Base-by-base conservation (phyloP, 2,797 vertebrate genomes). In the Gymnoscopelus braueri region DNA sequence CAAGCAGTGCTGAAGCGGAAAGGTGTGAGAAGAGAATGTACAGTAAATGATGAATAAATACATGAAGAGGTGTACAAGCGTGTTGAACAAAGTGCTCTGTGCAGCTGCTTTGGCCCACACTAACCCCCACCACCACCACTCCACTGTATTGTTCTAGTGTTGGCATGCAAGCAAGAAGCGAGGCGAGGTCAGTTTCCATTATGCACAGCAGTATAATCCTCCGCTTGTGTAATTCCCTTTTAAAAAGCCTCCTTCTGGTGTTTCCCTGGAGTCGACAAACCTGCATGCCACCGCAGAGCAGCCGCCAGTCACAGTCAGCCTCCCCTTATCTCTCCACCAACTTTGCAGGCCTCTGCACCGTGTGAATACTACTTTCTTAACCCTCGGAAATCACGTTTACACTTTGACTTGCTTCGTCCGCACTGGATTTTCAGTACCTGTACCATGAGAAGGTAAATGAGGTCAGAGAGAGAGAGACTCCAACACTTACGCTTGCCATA, bases 181-280 rank as follows among this genome's bases (percentile, higher is more conserved):
- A 74, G 87, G 85, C 39, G 70, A 87, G 88, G 88, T 91, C 87
- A 84, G 71, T 84, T 86, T 89, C 81, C 85, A 90, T 88, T 88
- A 89, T 79, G 77, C 81, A 65, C 72, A 64, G 74, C 76, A 69
- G 72, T 77, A 83, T 91, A 89, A 92, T 90, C 88, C 84, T 35
- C 74, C 0, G 11, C 70, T 86, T 83, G 75, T 85, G 76, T 83
- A 87, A 91, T 89, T 89, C 80, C 84, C 70, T 82, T 89, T 87
- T 65, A 77, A 87, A 88, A 90, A 85, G 80, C 72, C 78, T 82
- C 78, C 87, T 89, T 85, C 85, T 89, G 86, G 79, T 79, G 79
- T 81, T 88, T 88, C 74, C 84, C 82, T 79, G 60, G 57, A 83
- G 80, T 57, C 64, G 76, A 85, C 26, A 0, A 80, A 82, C 69